Conservation (phyloP, 2,113 vertebrate species). For the Ageneiosus marmoratus region DNA sequence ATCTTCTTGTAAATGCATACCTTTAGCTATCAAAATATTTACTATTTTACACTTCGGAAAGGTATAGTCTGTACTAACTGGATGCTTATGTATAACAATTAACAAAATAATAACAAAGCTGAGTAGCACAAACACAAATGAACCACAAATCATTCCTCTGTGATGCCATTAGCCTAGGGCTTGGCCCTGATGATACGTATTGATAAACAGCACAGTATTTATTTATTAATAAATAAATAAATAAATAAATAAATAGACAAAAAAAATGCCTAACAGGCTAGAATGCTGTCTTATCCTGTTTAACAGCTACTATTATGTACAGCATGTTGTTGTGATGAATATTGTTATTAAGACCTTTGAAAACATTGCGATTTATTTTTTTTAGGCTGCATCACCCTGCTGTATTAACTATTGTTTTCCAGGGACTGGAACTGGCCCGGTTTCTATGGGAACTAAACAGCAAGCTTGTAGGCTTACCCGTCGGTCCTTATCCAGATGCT, state of each 20-base stretch:
- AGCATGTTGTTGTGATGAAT: background rate
- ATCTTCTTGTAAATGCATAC: no score
- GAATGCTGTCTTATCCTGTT: background rate
- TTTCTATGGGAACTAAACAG: conserved; percentile 43
- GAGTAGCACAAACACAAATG: background rate
- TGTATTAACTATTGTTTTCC: conserved; percentile 53
- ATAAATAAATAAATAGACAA: background rate
- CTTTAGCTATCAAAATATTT: background rate
- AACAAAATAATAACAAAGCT: background rate
- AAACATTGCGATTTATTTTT: conserved; percentile 22
- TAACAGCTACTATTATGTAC: background rate
- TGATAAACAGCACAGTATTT: background rate
- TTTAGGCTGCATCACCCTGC: conserved; percentile 26
- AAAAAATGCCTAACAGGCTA: background rate
- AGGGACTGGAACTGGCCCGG: conserved; percentile 42
- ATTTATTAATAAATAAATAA: background rate
- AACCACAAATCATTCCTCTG: background rate
- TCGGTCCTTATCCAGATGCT: conserved; percentile 84
- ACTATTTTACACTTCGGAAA: background rate
- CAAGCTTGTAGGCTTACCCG: conserved; percentile 78
- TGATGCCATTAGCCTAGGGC: background rate
- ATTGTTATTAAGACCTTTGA: conserved; percentile 18
- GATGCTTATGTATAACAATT: background rate
- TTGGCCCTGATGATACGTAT: background rate
- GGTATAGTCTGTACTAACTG: background rate